Evolutionary conservation across 2,113 vertebrate genomes (phyloP), one percentile per base, ranked within the genome.

Genomic region (Pipra filicauda): DNA sequence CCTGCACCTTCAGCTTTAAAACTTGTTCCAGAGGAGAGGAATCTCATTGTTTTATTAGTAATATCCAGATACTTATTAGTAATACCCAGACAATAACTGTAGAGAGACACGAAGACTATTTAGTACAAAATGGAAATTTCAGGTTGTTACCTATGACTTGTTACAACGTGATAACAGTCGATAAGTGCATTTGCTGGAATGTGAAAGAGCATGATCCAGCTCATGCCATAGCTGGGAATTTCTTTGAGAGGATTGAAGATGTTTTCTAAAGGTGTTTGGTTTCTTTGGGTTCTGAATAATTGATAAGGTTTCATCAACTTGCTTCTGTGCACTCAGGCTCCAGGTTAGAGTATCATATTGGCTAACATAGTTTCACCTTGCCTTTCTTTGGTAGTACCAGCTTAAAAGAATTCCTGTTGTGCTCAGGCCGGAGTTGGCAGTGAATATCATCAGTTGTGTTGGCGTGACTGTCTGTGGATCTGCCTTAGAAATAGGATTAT

Each of bases 211-310:
- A 26, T 1, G 5, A 33, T 35, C 24, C 14, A 44, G 17, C 37
- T 91, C 2, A 1, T 88, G 30, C 59, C 55, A 4, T 31, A 55
- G 64, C 39, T 77, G 51, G 33, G 30, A 64, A 52, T 84, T 90
- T 81, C 67, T 90, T 83, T 77, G 52, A 88, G 82, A 24, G 39
- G 83, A 85, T n/a, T 80, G 82, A 73, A 83, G 55, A 52, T 59
- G 64, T 95, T 93, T 95, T 88, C 66, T 85, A 19, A 66, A 90
- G 57, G 95, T 90, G 33, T 95, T 94, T 52, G 33, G 78, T 97
- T 96, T 93, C 96, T 52, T 83, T 83, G 44, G 43, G 30, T 85
- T 93, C 59, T 97, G 67, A 91, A 96, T 96, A 93, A 97, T 97
- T 94, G 85, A 97, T 66, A 43, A 58, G 33, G 43, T 80, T 94